phyloP scores from a whole-genome alignment of 2,888 invertebrate genomes.

The Allophyes oxyacanthae region DNA sequence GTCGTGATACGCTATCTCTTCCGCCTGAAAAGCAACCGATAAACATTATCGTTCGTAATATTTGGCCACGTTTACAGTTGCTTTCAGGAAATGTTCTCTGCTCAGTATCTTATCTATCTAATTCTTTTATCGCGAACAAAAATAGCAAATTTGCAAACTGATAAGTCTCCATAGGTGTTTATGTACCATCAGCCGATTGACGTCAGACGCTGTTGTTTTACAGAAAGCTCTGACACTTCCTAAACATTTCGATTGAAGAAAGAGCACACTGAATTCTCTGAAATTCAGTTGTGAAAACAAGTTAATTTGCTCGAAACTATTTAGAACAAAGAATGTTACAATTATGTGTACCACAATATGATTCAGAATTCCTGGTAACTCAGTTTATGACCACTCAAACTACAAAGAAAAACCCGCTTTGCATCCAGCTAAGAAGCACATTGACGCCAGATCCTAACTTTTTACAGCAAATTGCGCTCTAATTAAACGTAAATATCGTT shows the following conservation, averaged over 20 bases:
- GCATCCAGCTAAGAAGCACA: slow-evolving; percentile 12
- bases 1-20: slow-evolving; percentile 66
- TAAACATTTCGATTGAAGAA: slow-evolving; percentile 24
- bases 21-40: slow-evolving; percentile 63
- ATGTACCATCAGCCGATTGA: slow-evolving; percentile 56
- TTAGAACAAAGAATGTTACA: slow-evolving; percentile 3
- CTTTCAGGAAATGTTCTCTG: slow-evolving; percentile 79
- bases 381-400: slow-evolving; percentile 3
- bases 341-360: slow-evolving; percentile 3
- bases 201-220: slow-evolving; percentile 55
- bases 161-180: slow-evolving; percentile 66
- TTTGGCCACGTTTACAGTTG: slow-evolving; percentile 63
- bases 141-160: slow-evolving; percentile 71
- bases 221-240: slow-evolving; percentile 36
- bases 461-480: slow-evolving; percentile 18
- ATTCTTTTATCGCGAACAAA: slow-evolving; percentile 69
- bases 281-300: slow-evolving; percentile 8
- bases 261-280: slow-evolving; percentile 14
- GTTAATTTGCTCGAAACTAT: slow-evolving; percentile 2
- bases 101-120: slow-evolving; percentile 70
- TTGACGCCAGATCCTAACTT: slow-evolving; percentile 2
- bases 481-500: slow-evolving; percentile 25
- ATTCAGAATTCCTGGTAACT: slow-evolving; percentile 6
- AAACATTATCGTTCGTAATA: slow-evolving; percentile 61
- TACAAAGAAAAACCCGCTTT: slow-evolving; percentile 5